Evolutionary conservation across 1,140 invertebrate genomes (phyloP).

Genomic region (Drosophila lacertosa): DNA sequence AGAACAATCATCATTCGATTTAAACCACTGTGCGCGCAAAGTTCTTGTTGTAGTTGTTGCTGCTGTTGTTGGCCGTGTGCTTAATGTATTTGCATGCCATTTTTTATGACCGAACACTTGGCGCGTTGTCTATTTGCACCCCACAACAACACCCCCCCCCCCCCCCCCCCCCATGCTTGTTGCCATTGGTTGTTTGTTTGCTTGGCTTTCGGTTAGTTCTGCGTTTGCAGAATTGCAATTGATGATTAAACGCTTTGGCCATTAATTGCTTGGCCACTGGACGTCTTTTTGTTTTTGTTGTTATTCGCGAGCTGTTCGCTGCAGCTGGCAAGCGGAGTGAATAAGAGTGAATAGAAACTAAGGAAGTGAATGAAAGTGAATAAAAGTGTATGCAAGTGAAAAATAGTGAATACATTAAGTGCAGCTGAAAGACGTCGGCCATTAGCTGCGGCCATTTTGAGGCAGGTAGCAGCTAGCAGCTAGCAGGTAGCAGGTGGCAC

Average conservation of each 20-base stretch:
- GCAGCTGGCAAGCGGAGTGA: background rate
- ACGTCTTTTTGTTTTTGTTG: conserved; percentile 2
- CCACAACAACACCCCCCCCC: background rate
- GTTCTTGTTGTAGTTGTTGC: conserved; percentile 11
- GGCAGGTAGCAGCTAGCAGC: conserved; percentile 6
- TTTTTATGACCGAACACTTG: conserved; percentile 52
- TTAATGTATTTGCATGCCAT: conserved; percentile 60
- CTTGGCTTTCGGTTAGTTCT: conserved; percentile 38
- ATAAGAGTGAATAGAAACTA: conserved; percentile 4
- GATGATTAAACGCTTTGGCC: conserved; percentile 55
- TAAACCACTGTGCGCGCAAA: conserved; percentile 27
- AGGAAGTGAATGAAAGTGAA: conserved; percentile 17
- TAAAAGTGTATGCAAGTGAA: conserved; percentile 37
- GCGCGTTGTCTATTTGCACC: conserved; percentile 35
- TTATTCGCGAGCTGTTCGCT: conserved; percentile 2
- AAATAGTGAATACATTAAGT: conserved; percentile 48
- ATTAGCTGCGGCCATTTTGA: conserved; percentile 17
- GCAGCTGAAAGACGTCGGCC: conserved; percentile 45
- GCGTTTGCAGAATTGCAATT: conserved; percentile 56
- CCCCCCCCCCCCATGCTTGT: conserved; percentile 2
- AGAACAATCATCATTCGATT: background rate
- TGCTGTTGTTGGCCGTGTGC: conserved; percentile 17
- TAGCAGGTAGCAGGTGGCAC: conserved; percentile 38
- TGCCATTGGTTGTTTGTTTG: conserved; percentile 21
- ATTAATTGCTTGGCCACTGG: conserved; percentile 57